Conservation (phyloP, 2,113 vertebrate species). For the Pangasianodon hypophthalmus region DNA sequence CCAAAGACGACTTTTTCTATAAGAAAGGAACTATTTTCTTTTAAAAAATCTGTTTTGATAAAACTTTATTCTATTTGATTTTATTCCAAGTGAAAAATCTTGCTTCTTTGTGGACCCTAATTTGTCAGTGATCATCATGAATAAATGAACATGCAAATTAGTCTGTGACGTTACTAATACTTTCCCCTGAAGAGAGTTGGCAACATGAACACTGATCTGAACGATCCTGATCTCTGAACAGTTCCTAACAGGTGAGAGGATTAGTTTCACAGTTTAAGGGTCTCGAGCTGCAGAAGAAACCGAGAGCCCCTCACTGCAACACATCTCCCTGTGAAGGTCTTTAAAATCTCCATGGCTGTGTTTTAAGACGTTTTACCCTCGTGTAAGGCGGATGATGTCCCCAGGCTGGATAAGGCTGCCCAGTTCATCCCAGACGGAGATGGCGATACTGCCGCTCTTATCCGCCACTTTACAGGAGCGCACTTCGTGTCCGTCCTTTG, state of each 20-base stretch:
- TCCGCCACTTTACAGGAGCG: slow-evolving; percentile 97
- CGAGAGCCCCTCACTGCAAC: no score
- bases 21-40: no score
- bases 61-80: no score
- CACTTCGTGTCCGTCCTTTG: slow-evolving; percentile 97
- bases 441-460: slow-evolving; percentile 95
- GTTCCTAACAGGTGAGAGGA: no score
- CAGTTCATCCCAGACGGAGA: slow-evolving; percentile 98
- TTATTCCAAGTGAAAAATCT: background rate
- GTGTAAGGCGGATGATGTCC: slow-evolving; percentile 94
- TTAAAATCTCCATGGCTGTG: background rate
- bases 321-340: background rate
- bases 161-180: background rate
- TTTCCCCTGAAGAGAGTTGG: no score
- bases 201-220: no score
- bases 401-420: slow-evolving; percentile 94
- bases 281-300: no score
- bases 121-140: background rate
- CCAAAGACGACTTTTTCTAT: no score
- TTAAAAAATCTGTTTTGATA: no score
- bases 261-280: no score
- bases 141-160: background rate
- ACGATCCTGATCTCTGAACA: no score
- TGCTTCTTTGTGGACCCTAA: no score
- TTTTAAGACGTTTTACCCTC: slow-evolving; percentile 81